Evolutionary conservation across 2,888 invertebrate species (phyloP).

Genomic region (Drosophila ezoana): DNA sequence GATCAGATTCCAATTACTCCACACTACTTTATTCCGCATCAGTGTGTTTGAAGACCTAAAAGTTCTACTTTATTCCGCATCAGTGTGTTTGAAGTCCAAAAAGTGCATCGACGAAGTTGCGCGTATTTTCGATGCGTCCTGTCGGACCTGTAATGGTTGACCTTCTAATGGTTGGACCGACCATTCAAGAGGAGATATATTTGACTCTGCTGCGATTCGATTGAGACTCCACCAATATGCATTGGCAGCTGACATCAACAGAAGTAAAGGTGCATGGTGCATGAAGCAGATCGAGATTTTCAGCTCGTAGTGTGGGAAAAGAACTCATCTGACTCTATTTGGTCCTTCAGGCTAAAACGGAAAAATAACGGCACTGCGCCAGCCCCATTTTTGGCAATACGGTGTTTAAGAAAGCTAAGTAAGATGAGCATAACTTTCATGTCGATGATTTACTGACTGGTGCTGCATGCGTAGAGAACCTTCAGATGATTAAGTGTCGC

Average conservation of each 20-base stretch:
- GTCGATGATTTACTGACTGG: conserved; percentile 3
- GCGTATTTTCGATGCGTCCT: not conserved
- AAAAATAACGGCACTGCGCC: not conserved
- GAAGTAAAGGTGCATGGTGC: not conserved
- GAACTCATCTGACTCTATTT: not conserved
- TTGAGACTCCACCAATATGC: not conserved
- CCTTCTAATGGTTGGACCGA: not conserved
- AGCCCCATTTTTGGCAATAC: conserved; percentile 4
- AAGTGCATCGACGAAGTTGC: too few species aligned
- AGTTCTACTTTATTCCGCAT: too few species aligned
- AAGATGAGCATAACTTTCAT: not conserved
- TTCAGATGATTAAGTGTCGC: not conserved
- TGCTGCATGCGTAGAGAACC: conserved; percentile 3
- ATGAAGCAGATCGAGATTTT: not conserved
- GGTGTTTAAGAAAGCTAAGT: conserved; percentile 10
- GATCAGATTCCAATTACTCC: too few species aligned
- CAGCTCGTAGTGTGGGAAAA: too few species aligned
- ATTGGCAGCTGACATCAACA: not conserved
- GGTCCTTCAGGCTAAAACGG: not conserved
- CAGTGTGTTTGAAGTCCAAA: too few species aligned
- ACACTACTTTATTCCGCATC: too few species aligned
- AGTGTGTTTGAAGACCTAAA: too few species aligned
- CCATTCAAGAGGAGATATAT: not conserved
- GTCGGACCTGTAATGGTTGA: not conserved
- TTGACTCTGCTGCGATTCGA: conserved; percentile 5